These are phyloP conservation scores for Serrognathus titanus DNA, from an alignment of 2,888 invertebrate genomes.

Conservation along the genomic window DNA sequence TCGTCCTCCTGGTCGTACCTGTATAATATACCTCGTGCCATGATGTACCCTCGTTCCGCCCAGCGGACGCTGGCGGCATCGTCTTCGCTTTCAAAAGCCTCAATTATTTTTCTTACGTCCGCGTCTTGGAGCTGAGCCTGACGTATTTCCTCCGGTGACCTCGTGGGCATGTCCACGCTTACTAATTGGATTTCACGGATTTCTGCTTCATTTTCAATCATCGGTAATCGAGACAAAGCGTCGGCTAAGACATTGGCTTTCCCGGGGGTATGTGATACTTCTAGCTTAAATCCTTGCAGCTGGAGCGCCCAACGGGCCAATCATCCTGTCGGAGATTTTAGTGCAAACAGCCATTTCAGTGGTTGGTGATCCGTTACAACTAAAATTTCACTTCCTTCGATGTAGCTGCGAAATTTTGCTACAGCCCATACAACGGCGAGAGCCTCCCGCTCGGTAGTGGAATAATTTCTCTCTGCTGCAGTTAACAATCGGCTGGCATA, in stretches of 20 bases:
- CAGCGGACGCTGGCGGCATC: constrained; percentile 11
- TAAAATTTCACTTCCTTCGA: constrained; percentile 39
- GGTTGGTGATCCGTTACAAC: constrained; percentile 49
- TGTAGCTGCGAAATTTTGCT: constrained; percentile 43
- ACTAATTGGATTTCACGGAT: background rate
- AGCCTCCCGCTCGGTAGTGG: constrained; percentile 29
- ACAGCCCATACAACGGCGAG: constrained; percentile 36
- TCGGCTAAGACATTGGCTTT: too few species aligned
- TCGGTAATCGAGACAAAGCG: too few species aligned
- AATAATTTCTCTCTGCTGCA: constrained; percentile 29
- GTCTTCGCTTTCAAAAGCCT: constrained; percentile 12
- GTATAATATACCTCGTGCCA: constrained; percentile 21
- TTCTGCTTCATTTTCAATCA: background rate
- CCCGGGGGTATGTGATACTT: too few species aligned
- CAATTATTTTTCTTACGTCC: constrained; percentile 20
- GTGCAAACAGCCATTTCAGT: constrained; percentile 46
- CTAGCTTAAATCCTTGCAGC: too few species aligned
- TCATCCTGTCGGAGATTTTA: too few species aligned
- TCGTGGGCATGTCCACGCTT: constrained; percentile 21
- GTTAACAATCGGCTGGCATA: constrained; percentile 31
- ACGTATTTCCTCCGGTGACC: constrained; percentile 30
- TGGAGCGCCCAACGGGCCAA: too few species aligned
- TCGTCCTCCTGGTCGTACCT: constrained; percentile 18
- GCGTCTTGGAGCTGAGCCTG: constrained; percentile 20
- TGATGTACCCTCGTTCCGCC: constrained; percentile 16